Base-by-base conservation (phyloP, 2,113 vertebrate species). In the Athene cunicularia region DNA sequence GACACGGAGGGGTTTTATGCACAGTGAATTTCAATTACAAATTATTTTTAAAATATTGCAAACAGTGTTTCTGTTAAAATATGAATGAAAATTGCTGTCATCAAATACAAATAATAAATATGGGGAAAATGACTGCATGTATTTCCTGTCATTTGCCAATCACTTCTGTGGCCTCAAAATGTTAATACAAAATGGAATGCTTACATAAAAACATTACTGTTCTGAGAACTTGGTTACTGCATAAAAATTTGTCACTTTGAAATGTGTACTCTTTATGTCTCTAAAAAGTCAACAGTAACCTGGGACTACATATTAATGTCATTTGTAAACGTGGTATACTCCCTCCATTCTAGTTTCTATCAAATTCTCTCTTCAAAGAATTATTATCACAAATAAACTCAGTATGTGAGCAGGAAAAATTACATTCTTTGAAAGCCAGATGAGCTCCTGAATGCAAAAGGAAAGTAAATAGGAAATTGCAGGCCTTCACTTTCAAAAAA, bases 361-460 rank as follows among this genome's bases (percentile, higher is more conserved):
- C 64, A 66, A 77, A 70, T 2, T n/a, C 21, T n/a, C 27, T 77
- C 60, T 73, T 70, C 68, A 73, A 73, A 90, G 35, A 85, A 41
- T 68, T 39, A 64, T 32, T 32, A 77, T 22, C 39, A 41, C 23
- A 85, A 8, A 6, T 27, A 41, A 84, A 80, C 7, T 45, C 47
- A 47, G 53, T 45, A 63, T 6, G 5, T 6, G 5, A 88, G 35
- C 26, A 64, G 7, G 28, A 88, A 55, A 85, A 74, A 64, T 3
- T 37, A 37, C 26, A 24, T 50, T 53, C 49, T 66, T 80, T 80
- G 70, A 87, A 90, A 60, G 53, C 9, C 59, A 74, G 39, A 41
- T 2, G 3, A 88, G 30, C 32, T 88, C 59, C 72, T 28, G n/a
- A 76, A 60, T 8, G 33, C 0, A 0, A 91, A 71, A 5, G 22